phyloP scores from a whole-genome alignment of 35 echinoderm and acorn worm genomes.

The Patiria miniata region DNA sequence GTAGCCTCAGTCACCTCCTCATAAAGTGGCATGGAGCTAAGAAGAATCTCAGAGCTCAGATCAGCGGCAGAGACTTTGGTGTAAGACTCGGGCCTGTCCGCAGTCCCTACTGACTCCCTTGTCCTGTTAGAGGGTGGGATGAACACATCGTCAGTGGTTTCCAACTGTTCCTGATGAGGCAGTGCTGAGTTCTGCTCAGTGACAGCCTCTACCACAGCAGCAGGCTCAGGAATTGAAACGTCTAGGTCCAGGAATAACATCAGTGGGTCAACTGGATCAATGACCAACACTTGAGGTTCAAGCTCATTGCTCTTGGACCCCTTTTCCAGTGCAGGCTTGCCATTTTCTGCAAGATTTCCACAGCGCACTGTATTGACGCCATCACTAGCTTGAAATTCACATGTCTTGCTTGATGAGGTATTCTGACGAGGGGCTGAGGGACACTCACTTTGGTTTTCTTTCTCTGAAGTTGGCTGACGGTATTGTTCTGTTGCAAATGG shows the following conservation, averaged over 20 bases:
- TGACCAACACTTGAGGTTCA: not conserved
- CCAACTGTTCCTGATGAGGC: not conserved
- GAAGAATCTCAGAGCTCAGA: too few relatives aligned
- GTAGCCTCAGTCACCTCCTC: too few relatives aligned
- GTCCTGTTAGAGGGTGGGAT: not conserved
- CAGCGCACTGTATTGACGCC: too few relatives aligned
- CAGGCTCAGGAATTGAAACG: constrained; percentile 31
- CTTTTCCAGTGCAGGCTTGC: too few relatives aligned
- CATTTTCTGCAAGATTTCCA: too few relatives aligned
- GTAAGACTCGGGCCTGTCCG: too few relatives aligned
- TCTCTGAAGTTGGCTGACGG: not conserved
- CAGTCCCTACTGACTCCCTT: too few relatives aligned
- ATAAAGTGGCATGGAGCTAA: too few relatives aligned
- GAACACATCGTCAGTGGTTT: not conserved
- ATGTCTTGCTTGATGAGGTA: too few relatives aligned
- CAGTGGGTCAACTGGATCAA: not conserved
- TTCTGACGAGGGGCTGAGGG: not conserved
- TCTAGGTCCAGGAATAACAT: constrained; percentile 3
- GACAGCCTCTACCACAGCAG: constrained; percentile 46
- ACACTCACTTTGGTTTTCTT: not conserved
- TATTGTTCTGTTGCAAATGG: not conserved
- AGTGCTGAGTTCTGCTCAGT: not conserved
- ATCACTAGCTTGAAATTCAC: too few relatives aligned
- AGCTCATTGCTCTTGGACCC: not conserved
- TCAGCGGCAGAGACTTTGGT: too few relatives aligned